Base-by-base conservation (phyloP, 2,797 vertebrate genomes). In the Nyctibius grandis region DNA sequence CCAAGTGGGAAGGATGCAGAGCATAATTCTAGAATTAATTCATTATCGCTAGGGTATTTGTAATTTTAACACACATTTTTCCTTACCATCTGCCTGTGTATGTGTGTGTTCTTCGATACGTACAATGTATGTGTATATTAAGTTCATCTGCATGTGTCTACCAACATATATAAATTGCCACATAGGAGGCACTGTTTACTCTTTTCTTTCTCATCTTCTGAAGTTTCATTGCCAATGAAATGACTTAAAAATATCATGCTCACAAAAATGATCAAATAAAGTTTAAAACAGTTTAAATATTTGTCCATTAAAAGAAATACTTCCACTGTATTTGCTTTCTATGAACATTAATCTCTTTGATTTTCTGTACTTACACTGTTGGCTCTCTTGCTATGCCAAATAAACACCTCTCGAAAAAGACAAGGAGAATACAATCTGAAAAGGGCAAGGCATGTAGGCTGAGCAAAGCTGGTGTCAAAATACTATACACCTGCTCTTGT, bases 1-100 rank as follows among this genome's bases (percentile, higher is more conserved):
- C n/a, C n/a, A n/a, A n/a, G n/a, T n/a, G n/a, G n/a, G n/a, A n/a
- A n/a, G n/a, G n/a, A n/a, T n/a, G n/a, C n/a, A 68, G 78, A 86
- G 76, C 87, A 83, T 93, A 92, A 93, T 91, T 97, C 67, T 77
- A 95, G 70, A 97, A 96, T 97, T 95, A 80, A 77, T 94, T 95
- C n/a, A 28, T 36, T 81, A 11, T 89, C 50, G 45, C 5, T 34
- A 72, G 82, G 79, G 11, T 61, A 48, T 73, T 92, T 94, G 34
- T 42, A 75, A 59, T 40, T 53, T 89, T 63, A 61, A 83, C 31
- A n/a, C 16, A 40, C 9, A 4, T 65, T 86, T 91, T 82, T 75
- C 70, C 45, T 51, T 95, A 17, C 14, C 14, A 1, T 67, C 28
- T 40, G 60, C 65, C 45, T 50, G 2, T 53, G 28, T 59, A 40